Base-by-base conservation (phyloP, 2,888 invertebrate genomes). In the Axea sp. region DNA sequence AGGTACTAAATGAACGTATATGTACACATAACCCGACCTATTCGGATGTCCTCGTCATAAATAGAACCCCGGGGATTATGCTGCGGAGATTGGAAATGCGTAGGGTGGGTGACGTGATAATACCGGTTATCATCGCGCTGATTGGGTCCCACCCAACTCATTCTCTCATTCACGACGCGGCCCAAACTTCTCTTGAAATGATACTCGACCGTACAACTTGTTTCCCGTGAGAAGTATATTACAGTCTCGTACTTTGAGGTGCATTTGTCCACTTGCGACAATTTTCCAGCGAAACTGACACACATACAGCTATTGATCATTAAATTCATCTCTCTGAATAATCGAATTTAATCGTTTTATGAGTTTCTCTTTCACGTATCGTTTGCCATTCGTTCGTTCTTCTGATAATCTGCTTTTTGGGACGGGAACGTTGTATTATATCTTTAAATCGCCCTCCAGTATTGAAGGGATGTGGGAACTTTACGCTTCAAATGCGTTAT, bases 91-190 rank as follows among this genome's bases (percentile, higher is more conserved):
- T 78, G 76, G 57, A 76, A 69, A 49, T 55, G 69, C 64, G 41
- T 72, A 75, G 77, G 76, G 62, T 76, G 75, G 80, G 78, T 81
- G 83, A 82, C 83, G 82, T 79, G 81, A 82, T 83, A 84, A 84
- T 84, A 82, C 84, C 77, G 82, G 83, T 84, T 82, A 84, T 84
- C 83, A 84, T 84, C 83, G 81, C 81, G 77, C 84, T 82, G 84
- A 84, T 84, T 83, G 83, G 81, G 78, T 78, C 77, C 77, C 64
- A 74, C 65, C 78, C 76, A 55, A 30, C 71, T 49, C 51, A 64
- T 51, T 33, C 65, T 55, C 65, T 41, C 51, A 55, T 51, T 43
- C 47, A 31, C 69, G 37, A 35, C 65, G 37, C 11, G 59, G 28
- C 17, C 55, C 26, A 39, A 62, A 67, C 65, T 65, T 67, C 65